Evolutionary conservation across 1,140 invertebrate species (phyloP).

Genomic region (Hesperophylax magnus): DNA sequence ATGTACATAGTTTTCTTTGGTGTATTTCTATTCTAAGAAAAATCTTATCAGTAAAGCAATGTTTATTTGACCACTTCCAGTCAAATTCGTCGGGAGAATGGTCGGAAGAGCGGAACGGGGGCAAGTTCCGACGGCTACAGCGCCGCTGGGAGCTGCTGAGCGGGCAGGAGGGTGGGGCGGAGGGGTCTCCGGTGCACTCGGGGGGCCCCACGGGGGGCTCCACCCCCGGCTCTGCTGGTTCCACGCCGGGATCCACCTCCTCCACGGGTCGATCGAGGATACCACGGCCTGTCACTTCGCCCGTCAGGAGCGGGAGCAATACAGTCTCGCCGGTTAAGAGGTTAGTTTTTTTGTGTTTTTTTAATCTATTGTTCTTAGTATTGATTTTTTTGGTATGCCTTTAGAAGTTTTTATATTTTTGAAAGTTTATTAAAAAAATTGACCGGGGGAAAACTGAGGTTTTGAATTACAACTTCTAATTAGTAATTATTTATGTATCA

Average conservation of each 20-base stretch:
- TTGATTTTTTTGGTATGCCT: too few relatives aligned
- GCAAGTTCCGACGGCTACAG: conserved; percentile 82
- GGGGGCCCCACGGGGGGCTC: conserved; percentile 4
- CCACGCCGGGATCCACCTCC: conserved; percentile 52
- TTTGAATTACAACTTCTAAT: neutral
- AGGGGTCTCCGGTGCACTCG: conserved; percentile 19
- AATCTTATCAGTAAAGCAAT: too few relatives aligned
- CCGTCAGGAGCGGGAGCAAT: conserved; percentile 63
- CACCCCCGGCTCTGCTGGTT: conserved; percentile 50
- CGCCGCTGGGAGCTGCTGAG: conserved; percentile 89
- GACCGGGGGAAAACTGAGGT: neutral
- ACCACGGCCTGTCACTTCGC: conserved; percentile 69
- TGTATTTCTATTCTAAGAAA: too few relatives aligned
- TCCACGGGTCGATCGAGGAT: conserved; percentile 65
- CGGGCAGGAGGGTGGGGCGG: conserved; percentile 48
- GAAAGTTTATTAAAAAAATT: neutral
- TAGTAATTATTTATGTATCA: too few relatives aligned
- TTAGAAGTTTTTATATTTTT: too few relatives aligned
- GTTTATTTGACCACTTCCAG: conserved; percentile 1
- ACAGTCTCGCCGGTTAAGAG: conserved; percentile 56
- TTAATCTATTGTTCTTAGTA: too few relatives aligned
- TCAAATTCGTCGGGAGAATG: conserved; percentile 60
- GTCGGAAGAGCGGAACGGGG: conserved; percentile 60
- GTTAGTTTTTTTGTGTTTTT: too few relatives aligned
- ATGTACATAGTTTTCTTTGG: too few relatives aligned